Evolutionary conservation across 2,113 vertebrate species (phyloP).

Genomic region (Anarrhichthys ocellatus): DNA sequence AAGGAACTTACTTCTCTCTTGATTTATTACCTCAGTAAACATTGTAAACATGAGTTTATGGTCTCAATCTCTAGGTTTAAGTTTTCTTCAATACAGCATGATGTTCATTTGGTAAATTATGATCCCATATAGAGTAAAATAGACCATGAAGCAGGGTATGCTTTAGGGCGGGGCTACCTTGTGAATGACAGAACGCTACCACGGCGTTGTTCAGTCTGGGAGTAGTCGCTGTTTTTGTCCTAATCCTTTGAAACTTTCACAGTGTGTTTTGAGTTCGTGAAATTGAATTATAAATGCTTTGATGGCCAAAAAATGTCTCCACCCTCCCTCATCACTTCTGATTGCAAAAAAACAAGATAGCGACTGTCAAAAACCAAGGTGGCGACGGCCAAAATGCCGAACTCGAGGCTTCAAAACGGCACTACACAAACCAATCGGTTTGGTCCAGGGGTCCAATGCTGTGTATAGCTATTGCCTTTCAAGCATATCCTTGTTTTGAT

Average conservation of each 20-base stretch:
- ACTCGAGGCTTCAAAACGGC: background rate
- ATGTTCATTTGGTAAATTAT: background rate
- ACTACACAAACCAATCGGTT: background rate
- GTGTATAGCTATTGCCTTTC: conserved; percentile 22
- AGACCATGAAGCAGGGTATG: background rate
- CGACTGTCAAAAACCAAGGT: background rate
- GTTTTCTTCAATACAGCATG: background rate
- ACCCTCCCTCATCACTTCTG: background rate
- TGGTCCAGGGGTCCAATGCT: conserved; percentile 10
- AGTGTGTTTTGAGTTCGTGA: background rate
- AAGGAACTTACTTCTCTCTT: background rate
- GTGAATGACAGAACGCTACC: background rate
- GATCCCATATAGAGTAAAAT: background rate
- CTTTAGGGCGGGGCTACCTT: background rate
- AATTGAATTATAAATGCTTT: background rate
- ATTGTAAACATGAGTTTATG: background rate
- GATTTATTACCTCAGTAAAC: background rate
- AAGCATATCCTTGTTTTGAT: conserved; percentile 52
- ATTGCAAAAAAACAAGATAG: background rate
- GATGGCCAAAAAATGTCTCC: background rate
- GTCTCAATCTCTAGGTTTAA: background rate
- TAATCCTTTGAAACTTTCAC: background rate
- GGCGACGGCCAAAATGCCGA: background rate
- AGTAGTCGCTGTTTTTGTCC: background rate
- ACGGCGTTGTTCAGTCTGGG: background rate